A percentile compares a stretch with the other conserved stretches of the same genome.
Evolutionary conservation across 1,140 invertebrate species (phyloP).

Genomic region (Bacillus rossius): DNA sequence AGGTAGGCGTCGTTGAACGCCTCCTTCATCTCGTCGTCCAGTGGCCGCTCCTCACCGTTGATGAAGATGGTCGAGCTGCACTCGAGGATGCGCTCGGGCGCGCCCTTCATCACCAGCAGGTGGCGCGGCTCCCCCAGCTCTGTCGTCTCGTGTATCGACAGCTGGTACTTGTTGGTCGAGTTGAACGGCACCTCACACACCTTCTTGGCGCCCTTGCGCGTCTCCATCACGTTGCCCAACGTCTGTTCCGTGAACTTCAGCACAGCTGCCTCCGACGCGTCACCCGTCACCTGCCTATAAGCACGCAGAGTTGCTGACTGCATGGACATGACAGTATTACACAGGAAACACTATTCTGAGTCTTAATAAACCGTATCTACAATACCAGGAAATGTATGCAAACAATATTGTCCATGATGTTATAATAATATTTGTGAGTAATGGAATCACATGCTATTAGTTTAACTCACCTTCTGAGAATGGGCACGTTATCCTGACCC

Average conservation of each 20-base stretch:
- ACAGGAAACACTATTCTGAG: no score
- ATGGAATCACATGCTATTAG: no score
- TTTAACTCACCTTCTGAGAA: conserved; percentile 60
- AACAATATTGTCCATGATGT: no score
- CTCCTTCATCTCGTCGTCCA: neutral
- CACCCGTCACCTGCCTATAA: conserved; percentile 54
- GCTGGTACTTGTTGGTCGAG: conserved; percentile 82
- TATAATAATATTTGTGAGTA: no score
- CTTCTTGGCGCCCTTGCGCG: conserved; percentile 62
- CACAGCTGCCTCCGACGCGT: conserved; percentile 76
- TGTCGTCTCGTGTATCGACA: conserved; percentile 55
- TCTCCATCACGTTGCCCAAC: conserved; percentile 57
- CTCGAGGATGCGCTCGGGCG: conserved; percentile 58
- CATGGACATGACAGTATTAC: no score
- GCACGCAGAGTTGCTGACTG: no score
- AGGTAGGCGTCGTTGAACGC: conserved; percentile 41
- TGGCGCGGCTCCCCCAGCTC: conserved; percentile 34
- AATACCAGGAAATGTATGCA: no score
- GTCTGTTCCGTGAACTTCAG: conserved; percentile 69
- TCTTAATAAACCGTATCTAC: no score
- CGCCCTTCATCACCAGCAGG: conserved; percentile 68
- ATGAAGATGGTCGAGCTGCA: conserved; percentile 51
- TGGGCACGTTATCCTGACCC: conserved; percentile 54
- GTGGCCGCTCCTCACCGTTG: neutral
- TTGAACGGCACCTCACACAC: conserved; percentile 80